These are phyloP conservation scores for Ptiloglossa arizonensis DNA, from an alignment of 1,140 invertebrate genomes.

Conservation along the genomic window DNA sequence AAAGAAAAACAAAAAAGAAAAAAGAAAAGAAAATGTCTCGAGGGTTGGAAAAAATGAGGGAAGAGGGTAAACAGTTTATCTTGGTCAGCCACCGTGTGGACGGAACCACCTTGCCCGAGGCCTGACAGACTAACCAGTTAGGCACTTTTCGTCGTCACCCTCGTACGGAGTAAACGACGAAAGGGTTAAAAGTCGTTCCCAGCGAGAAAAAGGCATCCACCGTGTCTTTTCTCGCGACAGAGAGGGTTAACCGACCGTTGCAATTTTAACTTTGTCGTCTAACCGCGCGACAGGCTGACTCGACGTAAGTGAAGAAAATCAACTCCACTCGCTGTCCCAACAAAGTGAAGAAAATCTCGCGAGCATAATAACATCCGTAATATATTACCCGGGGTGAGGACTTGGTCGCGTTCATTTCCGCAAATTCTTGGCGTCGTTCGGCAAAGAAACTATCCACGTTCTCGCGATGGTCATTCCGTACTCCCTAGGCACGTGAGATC, in stretches of 20 bases:
- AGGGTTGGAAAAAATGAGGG: too few species aligned
- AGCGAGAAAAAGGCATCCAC: background rate
- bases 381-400: constrained; percentile 13
- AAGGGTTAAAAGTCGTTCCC: too few species aligned
- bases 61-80: too few species aligned
- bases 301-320: too few species aligned
- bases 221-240: background rate
- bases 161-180: too few species aligned
- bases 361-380: constrained; percentile 23
- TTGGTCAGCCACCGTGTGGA: too few species aligned
- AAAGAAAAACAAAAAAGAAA: too few species aligned
- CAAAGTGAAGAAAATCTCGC: background rate
- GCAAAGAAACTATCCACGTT: constrained; percentile 8
- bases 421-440: constrained; percentile 26
- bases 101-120: too few species aligned
- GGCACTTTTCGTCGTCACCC: too few species aligned
- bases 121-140: too few species aligned
- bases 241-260: background rate
- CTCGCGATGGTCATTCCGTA: constrained; percentile 21
- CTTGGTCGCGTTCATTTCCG: constrained; percentile 27
- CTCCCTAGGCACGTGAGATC: constrained; percentile 18
- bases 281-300: background rate
- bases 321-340: background rate
- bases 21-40: too few species aligned
- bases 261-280: background rate